Evolutionary conservation across 2,797 vertebrate species (phyloP).

Genomic region (Poeciliopsis gracilis): DNA sequence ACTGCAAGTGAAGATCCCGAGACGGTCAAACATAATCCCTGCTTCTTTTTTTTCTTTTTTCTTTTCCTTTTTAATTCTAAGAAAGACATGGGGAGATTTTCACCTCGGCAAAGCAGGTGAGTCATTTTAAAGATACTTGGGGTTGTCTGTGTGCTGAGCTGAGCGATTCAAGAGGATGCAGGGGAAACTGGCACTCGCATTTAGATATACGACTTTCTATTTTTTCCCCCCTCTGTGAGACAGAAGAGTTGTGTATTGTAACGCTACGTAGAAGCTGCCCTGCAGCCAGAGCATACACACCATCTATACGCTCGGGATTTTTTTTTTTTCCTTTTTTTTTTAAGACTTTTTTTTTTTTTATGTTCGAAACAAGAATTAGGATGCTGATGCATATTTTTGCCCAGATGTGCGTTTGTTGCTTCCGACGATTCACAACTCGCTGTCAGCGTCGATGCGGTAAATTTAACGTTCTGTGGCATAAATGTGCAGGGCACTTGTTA

Average conservation of each 20-base stretch:
- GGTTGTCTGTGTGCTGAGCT: constrained; percentile 33
- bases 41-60: constrained; percentile 39
- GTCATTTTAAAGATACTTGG: constrained; percentile 68
- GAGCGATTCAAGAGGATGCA: constrained; percentile 36
- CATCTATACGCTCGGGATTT: constrained; percentile 36
- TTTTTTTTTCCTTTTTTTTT: constrained; percentile 5
- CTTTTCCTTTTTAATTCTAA: neutral
- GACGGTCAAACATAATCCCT: constrained; percentile 55
- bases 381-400: constrained; percentile 1
- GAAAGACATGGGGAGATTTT: constrained; percentile 76
- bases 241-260: constrained; percentile 8
- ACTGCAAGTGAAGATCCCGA: constrained; percentile 63
- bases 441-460: constrained; percentile 19
- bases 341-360: constrained; percentile 40
- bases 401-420: constrained; percentile 14
- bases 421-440: constrained; percentile 5
- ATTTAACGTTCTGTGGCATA: constrained; percentile 20
- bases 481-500: constrained; percentile 74
- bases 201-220: constrained; percentile 43
- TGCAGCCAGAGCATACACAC: constrained; percentile 22
- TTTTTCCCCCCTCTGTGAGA: neutral
- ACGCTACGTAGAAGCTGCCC: neutral
- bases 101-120: constrained; percentile 81
- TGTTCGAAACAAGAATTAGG: constrained; percentile 20
- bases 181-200: constrained; percentile 31